These are phyloP conservation scores for Osedax frankpressi DNA, from an alignment of 2,888 invertebrate species.

Conservation along the genomic window DNA sequence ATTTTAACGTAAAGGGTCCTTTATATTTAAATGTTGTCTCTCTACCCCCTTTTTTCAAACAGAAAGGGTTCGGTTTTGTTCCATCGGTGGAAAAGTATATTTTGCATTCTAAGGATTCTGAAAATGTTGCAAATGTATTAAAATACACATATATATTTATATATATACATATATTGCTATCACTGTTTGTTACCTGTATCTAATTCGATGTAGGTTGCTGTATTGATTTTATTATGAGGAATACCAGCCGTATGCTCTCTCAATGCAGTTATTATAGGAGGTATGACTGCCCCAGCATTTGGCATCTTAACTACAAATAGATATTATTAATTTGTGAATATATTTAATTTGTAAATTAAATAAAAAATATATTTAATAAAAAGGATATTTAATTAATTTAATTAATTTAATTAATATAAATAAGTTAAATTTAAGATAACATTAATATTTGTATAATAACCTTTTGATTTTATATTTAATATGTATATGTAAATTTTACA, in stretches of 20 bases:
- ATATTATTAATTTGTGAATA: too few relatives aligned
- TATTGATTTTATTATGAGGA: conserved; percentile 34
- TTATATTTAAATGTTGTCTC: conserved; percentile 44
- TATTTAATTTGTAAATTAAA: too few relatives aligned
- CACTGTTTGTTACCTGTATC: conserved; percentile 32
- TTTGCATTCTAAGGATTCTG: conserved; percentile 41
- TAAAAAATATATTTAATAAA: too few relatives aligned
- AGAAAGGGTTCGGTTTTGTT: conserved; percentile 43
- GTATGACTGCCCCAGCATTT: conserved; percentile 38
- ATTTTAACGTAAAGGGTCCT: conserved; percentile 44
- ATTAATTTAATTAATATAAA: too few relatives aligned
- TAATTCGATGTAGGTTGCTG: conserved; percentile 38
- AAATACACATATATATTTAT: neutral
- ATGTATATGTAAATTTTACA: too few relatives aligned
- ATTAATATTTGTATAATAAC: too few relatives aligned
- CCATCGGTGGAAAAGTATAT: conserved; percentile 47
- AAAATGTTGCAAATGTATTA: conserved; percentile 18
- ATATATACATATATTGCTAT: neutral
- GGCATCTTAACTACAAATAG: too few relatives aligned
- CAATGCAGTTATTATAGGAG: conserved; percentile 38
- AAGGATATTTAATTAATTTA: too few relatives aligned
- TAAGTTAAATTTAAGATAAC: too few relatives aligned
- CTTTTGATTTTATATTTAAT: too few relatives aligned
- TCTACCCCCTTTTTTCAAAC: conserved; percentile 38
- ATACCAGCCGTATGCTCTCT: conserved; percentile 29